Evolutionary conservation across 2,797 vertebrate genomes (phyloP), one percentile per base, ranked within the genome.

Genomic region (Oryzias sinensis): DNA sequence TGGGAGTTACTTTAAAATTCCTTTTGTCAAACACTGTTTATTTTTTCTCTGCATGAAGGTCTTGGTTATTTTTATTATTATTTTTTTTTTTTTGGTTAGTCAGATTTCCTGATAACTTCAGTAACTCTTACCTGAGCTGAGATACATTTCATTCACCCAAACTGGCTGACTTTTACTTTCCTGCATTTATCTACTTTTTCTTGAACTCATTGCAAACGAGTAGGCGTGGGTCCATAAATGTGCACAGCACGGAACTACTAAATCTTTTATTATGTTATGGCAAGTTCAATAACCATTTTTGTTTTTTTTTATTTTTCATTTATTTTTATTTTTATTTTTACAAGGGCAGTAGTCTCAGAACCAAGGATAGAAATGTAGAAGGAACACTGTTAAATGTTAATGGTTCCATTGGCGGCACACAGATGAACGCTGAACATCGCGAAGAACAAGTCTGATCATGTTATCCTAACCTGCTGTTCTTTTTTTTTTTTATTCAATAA

Each of bases 81-180:
- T 24, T 25, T 48, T 17, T 20, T 17, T 20, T 18, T 8, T 44
- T 29, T 29, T 0, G 14, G 14, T 25, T 33, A 24, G 18, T 60
- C 25, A 25, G 27, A 22, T 6, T 54, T 54, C 37, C 13, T 37
- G 40, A 13, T 41, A 52, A 25, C 16, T 29, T 11, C 17, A 53
- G 37, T 16, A 14, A 4, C 18, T 56, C 49, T 46, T 27, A 4
- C 29, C 40, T 27, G 37, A 24, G 29, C 33, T 52, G 27, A 45
- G 51, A 55, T 61, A 67, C 41, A 60, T 59, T 48, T 17, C 49
- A 40, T 53, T 65, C 17, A 43, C 43, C 50, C 17, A 47, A 56
- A n/a, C 18, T 51, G 15, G 33, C 43, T 47, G 22, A 47, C 15
- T 43, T 61, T 42, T 52, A 18, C 6, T 17, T 18, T 15, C 3